A percentile compares a stretch with the other conserved stretches of the same genome.
Conservation (phyloP, 2,888 invertebrate species). For the Epirrita christyi region DNA sequence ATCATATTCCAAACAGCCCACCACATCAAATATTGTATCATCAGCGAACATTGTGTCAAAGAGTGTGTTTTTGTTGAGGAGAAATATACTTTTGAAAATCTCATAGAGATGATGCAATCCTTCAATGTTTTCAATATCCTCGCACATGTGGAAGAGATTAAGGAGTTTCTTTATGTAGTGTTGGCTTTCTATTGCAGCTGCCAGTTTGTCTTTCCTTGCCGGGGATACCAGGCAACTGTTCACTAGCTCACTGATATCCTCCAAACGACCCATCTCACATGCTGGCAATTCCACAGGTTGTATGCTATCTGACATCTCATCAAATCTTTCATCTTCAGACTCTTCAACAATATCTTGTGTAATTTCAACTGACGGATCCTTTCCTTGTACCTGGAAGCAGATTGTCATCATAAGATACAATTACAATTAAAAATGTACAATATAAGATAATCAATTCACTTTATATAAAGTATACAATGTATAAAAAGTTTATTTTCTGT, state of each 20-base stretch:
- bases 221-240: conserved; percentile 95
- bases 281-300: conserved; percentile 97
- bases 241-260: conserved; percentile 97
- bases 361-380: conserved; percentile 99
- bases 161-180: conserved; percentile 97
- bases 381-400: conserved; percentile 94
- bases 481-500: too few species aligned
- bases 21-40: conserved; percentile 98
- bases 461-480: too few species aligned
- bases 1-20: conserved; percentile 99
- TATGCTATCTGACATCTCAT: conserved; percentile 97
- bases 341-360: conserved; percentile 98
- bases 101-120: conserved; percentile 98
- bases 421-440: background rate
- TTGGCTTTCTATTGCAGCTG: conserved; percentile 96
- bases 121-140: conserved; percentile 97
- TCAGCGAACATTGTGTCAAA: conserved; percentile 99
- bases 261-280: conserved; percentile 96
- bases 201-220: conserved; percentile 96
- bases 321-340: conserved; percentile 98
- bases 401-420: background rate
- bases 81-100: conserved; percentile 99
- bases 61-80: conserved; percentile 98
- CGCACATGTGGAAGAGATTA: conserved; percentile 98
- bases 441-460: background rate